A percentile compares a stretch with the other conserved stretches of the same genome.
phyloP scores from a whole-genome alignment of 2,113 vertebrate species.

The Salvelinus alpinus region DNA sequence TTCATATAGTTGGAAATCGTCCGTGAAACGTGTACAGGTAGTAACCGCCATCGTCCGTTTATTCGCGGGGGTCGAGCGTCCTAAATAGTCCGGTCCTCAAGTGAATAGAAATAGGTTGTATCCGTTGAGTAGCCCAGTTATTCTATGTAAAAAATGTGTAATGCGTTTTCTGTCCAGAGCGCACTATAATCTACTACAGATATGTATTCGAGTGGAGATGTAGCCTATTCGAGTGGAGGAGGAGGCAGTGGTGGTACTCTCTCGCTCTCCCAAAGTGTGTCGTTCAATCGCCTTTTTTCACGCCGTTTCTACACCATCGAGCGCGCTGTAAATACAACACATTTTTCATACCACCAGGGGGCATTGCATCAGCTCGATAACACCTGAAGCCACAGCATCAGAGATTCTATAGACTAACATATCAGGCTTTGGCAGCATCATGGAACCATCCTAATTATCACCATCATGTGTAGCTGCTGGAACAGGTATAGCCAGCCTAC shows the following conservation, averaged over 20 bases:
- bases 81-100: conserved; percentile 23
- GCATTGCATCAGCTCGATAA: not conserved
- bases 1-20: conserved; percentile 94
- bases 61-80: conserved; percentile 19
- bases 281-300: conserved; percentile 29
- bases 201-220: not conserved
- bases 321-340: not conserved
- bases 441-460: too few species aligned
- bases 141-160: not conserved
- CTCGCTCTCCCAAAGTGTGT: conserved; percentile 36
- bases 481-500: too few species aligned
- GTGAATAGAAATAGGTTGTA: too few species aligned
- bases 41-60: conserved; percentile 84
- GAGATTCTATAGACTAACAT: too few species aligned
- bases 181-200: not conserved
- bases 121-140: too few species aligned
- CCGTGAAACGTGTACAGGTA: conserved; percentile 91
- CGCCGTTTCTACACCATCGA: conserved; percentile 29
- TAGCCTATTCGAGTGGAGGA: conserved; percentile 13
- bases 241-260: conserved; percentile 8
- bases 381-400: too few species aligned
- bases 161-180: not conserved
- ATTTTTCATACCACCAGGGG: conserved; percentile 25
- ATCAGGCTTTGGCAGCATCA: too few species aligned
- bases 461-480: too few species aligned